These are phyloP conservation scores for Amniataba percoides DNA, from an alignment of 2,797 vertebrate genomes.

Conservation along the genomic window DNA sequence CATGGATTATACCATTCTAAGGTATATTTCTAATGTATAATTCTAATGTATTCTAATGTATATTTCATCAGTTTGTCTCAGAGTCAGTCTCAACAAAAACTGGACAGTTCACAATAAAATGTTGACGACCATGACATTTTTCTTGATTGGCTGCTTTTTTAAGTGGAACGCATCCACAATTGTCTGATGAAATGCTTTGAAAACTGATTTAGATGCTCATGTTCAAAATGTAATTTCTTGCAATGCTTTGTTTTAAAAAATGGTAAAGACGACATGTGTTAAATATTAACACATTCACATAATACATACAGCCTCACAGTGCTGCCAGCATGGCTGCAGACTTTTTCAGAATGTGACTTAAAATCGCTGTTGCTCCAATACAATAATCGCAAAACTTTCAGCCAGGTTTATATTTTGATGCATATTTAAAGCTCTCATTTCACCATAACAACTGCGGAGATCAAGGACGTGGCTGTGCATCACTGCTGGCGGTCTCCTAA, in stretches of 20 bases:
- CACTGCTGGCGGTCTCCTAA: slow-evolving; percentile 6
- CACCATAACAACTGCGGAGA: neutral
- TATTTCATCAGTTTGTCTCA: too few relatives aligned
- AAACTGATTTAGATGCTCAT: neutral
- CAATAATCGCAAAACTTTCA: neutral
- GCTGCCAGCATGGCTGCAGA: neutral
- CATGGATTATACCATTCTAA: neutral
- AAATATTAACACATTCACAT: too few relatives aligned
- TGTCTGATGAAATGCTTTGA: neutral
- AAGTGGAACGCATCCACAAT: neutral
- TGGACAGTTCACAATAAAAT: neutral
- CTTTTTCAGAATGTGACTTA: too few relatives aligned
- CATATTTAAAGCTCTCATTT: neutral
- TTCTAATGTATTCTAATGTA: too few relatives aligned
- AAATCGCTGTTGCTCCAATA: neutral
- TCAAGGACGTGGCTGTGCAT: slow-evolving; percentile 6
- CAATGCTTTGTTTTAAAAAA: neutral
- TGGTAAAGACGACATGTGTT: too few relatives aligned
- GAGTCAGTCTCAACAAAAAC: neutral
- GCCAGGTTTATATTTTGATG: slow-evolving; percentile 2
- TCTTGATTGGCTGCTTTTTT: neutral
- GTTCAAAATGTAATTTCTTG: neutral
- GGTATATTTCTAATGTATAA: too few relatives aligned
- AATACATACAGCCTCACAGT: neutral
- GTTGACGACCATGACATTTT: neutral